phyloP scores from a whole-genome alignment of 2,113 vertebrate species.

The Neomonachus schauinslandi region DNA sequence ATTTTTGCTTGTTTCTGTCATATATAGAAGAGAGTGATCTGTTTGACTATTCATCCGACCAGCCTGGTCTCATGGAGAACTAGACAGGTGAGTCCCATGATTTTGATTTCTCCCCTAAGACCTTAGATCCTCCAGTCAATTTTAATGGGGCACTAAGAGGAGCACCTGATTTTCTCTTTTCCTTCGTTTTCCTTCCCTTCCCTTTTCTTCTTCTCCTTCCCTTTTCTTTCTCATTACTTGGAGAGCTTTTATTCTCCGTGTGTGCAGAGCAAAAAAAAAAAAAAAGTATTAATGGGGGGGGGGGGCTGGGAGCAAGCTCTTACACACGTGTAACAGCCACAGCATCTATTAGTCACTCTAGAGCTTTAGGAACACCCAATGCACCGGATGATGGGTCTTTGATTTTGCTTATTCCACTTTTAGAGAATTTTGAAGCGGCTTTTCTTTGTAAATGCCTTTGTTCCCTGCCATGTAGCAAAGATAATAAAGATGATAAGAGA shows the following conservation, averaged over 20 bases:
- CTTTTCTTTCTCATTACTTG: background rate
- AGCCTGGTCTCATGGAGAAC: background rate
- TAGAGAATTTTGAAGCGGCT: background rate
- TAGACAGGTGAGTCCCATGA: background rate
- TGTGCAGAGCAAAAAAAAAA: background rate
- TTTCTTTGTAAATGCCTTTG: background rate
- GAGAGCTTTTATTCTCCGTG: background rate
- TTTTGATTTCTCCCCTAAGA: background rate
- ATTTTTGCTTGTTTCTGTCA: background rate
- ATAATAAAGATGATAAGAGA: background rate
- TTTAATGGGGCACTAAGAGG: background rate
- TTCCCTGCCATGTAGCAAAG: background rate
- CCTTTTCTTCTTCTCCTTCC: too few relatives aligned
- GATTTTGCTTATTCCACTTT: constrained; percentile 25
- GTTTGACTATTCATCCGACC: background rate
- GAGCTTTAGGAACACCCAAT: background rate
- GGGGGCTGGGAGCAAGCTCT: background rate
- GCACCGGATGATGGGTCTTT: background rate
- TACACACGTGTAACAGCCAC: background rate
- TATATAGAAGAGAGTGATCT: background rate
- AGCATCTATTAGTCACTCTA: background rate
- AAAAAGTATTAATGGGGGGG: background rate
- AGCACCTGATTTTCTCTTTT: background rate
- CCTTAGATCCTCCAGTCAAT: background rate
- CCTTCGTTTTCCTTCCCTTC: background rate